Evolutionary conservation across 2,797 vertebrate genomes (phyloP).

Genomic region (Notamacropus eugenii): DNA sequence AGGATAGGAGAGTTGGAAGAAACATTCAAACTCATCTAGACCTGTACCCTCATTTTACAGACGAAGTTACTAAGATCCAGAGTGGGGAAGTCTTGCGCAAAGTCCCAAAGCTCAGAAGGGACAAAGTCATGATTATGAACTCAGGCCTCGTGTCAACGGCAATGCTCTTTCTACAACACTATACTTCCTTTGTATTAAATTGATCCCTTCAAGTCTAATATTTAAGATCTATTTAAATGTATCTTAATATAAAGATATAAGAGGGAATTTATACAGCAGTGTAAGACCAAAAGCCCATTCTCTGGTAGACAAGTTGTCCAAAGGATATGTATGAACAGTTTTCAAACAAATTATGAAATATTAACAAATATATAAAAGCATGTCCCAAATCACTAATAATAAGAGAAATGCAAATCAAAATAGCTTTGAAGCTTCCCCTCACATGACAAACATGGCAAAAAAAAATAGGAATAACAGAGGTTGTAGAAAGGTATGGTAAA

Average conservation of each 20-base stretch:
- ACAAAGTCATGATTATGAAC: neutral
- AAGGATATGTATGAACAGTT: neutral
- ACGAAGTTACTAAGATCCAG: neutral
- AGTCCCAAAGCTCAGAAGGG: neutral
- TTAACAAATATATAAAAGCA: neutral
- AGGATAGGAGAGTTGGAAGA: neutral
- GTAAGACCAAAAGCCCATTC: neutral
- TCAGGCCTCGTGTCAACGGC: neutral
- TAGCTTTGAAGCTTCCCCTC: neutral
- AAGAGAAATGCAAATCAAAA: neutral
- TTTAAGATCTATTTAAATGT: neutral
- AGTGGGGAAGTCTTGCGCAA: neutral
- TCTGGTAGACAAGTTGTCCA: neutral
- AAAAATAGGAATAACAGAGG: neutral
- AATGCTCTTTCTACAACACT: neutral
- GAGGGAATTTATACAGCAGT: neutral
- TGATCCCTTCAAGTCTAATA: neutral
- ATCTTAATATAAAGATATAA: neutral
- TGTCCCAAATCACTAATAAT: neutral
- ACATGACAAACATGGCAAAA: neutral
- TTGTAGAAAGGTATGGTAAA: neutral
- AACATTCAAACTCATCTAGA: neutral
- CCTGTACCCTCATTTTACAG: neutral
- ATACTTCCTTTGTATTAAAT: neutral
- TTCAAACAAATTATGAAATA: neutral